Base-by-base conservation (phyloP, 2,797 vertebrate genomes). In the Poecilia velifera region DNA sequence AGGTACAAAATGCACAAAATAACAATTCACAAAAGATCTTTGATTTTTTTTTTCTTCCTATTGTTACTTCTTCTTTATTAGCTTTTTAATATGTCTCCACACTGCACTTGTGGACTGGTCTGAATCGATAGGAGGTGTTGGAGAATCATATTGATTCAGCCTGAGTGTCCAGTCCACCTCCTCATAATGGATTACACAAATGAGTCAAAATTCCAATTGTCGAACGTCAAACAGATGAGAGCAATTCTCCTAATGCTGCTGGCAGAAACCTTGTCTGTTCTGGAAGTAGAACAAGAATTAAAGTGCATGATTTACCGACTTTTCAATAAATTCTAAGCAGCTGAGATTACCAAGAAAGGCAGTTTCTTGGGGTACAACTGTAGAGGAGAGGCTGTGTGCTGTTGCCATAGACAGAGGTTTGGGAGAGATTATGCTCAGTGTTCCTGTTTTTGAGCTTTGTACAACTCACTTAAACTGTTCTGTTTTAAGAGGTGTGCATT, bases 111-210 rank as follows among this genome's bases (percentile, higher is more conserved):
- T 72, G 53, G 74, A 77, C 74, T 6, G 13, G 76, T 81, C 31
- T 73, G 79, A 88, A 92, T 94, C 92, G 82, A 92, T 94, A 88
- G 83, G 76, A 86, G 88, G 86, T 89, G 90, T 89, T 72, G 85
- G 88, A 83, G 90, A 88, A 82, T 91, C 86, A 77, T 76, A 92
- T 90, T 84, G 92, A 93, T 90, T 83, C 72, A 2, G 77, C 75
- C 81, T 78, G 51, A 86, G 86, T 81, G 84, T 92, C 82, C 86
- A 72, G 82, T 91, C 85, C 83, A 77, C 82, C 81, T 87, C 84
- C 84, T 91, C 77, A 86, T 91, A 92, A 90, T 91, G 78, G 84
- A 92, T 94, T 90, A 86, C 87, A 87, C 85, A 88, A 88, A 94
- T 87, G 89, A 91, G 85, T 91, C 86, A 81, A 88, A 90, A 90